Percentiles rank a stretch among this genome's conserved stretches.
These are phyloP conservation scores for Mesoligia furuncula DNA, from an alignment of 2,888 invertebrate genomes.

Conservation along the genomic window DNA sequence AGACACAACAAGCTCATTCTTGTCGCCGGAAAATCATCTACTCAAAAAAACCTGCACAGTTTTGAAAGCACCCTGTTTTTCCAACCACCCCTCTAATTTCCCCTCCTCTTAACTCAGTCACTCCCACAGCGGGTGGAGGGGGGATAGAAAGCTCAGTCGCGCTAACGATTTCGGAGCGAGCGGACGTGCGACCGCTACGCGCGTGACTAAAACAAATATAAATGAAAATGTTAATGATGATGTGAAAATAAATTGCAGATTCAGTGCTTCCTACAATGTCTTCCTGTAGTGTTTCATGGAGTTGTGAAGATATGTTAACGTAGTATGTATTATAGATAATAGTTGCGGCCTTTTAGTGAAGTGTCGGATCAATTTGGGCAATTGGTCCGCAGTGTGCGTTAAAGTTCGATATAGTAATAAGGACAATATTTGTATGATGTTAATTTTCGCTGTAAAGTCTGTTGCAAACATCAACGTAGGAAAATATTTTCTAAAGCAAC, in stretches of 20 bases:
- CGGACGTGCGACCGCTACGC: constrained; percentile 62
- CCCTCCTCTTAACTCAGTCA: constrained; percentile 65
- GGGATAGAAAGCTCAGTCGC: constrained; percentile 74
- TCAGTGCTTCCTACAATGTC: constrained; percentile 63
- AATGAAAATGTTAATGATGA: constrained; percentile 42
- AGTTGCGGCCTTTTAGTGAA: constrained; percentile 30
- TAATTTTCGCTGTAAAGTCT: not conserved
- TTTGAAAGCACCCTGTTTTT: constrained; percentile 56
- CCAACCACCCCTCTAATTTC: constrained; percentile 53
- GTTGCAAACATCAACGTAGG: not conserved
- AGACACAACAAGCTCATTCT: constrained; percentile 3
- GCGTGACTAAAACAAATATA: constrained; percentile 30
- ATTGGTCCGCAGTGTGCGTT: constrained; percentile 49
- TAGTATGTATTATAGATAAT: constrained; percentile 44
- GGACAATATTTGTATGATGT: not conserved
- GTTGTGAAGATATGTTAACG: constrained; percentile 34
- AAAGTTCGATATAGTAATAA: constrained; percentile 2
- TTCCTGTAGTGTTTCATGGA: constrained; percentile 54
- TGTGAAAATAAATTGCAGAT: constrained; percentile 54
- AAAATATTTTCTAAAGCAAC: not conserved
- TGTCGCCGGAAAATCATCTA: constrained; percentile 8
- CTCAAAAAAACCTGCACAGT: constrained; percentile 17
- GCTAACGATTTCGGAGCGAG: constrained; percentile 58
- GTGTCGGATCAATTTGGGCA: constrained; percentile 30
- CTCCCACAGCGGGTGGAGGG: constrained; percentile 56